Percentiles rank a stretch among this genome's conserved stretches.
phyloP scores from a whole-genome alignment of 2,888 invertebrate genomes.

The Volucella zonaria region DNA sequence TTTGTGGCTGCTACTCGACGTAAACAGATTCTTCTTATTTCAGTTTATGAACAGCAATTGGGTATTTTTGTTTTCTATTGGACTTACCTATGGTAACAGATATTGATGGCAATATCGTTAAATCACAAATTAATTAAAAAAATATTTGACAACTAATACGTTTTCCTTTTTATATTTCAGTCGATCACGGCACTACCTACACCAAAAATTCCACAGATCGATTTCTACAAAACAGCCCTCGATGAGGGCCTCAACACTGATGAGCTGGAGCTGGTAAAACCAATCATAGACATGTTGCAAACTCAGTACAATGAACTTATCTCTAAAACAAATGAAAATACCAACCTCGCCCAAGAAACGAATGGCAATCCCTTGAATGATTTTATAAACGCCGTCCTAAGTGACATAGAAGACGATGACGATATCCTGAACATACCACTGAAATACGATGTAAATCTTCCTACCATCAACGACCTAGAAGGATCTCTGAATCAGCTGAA shows the following conservation, averaged over 20 bases:
- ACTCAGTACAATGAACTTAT: conserved; percentile 24
- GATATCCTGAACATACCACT: not conserved
- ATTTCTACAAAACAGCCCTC: conserved; percentile 33
- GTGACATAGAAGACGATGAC: not conserved
- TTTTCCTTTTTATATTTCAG: conserved; percentile 27
- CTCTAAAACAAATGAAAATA: not conserved
- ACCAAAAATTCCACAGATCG: not conserved
- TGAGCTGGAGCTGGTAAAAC: conserved; percentile 42
- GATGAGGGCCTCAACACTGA: conserved; percentile 37
- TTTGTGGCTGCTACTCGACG: too few relatives aligned
- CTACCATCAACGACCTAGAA: not conserved
- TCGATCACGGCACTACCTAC: not conserved
- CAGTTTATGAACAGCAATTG: not conserved
- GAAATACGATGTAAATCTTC: conserved; percentile 25
- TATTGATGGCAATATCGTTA: too few relatives aligned
- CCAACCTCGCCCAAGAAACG: not conserved
- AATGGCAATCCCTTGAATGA: not conserved
- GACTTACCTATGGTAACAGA: too few relatives aligned
- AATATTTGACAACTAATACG: too few relatives aligned
- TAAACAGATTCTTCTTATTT: too few relatives aligned
- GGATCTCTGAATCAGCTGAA: not conserved
- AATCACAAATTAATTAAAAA: too few relatives aligned
- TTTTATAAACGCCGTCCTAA: not conserved
- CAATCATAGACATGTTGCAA: conserved; percentile 44
- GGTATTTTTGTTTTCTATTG: too few relatives aligned